Base-by-base conservation (phyloP, 2,888 invertebrate species). In the Agrilus cyanescens region DNA sequence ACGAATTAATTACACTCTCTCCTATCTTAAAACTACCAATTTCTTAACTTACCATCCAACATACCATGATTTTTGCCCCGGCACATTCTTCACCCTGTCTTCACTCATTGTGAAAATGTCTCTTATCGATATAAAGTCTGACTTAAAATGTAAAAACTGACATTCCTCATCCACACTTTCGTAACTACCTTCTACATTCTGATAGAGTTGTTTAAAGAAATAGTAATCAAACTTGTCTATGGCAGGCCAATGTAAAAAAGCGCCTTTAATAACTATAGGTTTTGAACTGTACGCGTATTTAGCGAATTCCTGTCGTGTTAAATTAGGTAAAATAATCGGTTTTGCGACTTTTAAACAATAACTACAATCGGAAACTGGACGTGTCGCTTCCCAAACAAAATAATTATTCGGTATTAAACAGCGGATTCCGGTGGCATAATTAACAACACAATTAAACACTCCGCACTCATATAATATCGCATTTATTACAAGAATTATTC, bases 121-220 rank as follows among this genome's bases (percentile, higher is more conserved):
- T 46, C 73, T 70, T 44, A 91, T 61, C 18, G 79, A 76, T 53
- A 80, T 78, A 54, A 90, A 77, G 63, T 88, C 80, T 13, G 86
- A 85, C 62, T 85, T 82, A 61, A 90, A 90, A 57, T 85, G 85
- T 40, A 90, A 72, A 67, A 90, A 90, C 60, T 88, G 88, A 54
- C 90, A 90, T 53, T 85, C 85, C 49, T 86, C 81, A 46, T 82
- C 80, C 1, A 83, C 72, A 52, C 79, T 80, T 48, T 81, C 81
- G 57, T 84, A 78, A 38, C 85, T 81, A 38, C 80, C 86, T 1
- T 73, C 74, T 36, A 78, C 76, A 38, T 69, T 66, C 47, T 77
- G 74, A 62, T 86, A 87, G 33, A 86, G 62, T 44, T 74, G 68
- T 61, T 80, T 80, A 51, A 87, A 81, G 62, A 76, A 78, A 14